These are phyloP conservation scores for Sinocyclocheilus rhinocerous DNA, from an alignment of 2,113 vertebrate species.

Conservation along the genomic window DNA sequence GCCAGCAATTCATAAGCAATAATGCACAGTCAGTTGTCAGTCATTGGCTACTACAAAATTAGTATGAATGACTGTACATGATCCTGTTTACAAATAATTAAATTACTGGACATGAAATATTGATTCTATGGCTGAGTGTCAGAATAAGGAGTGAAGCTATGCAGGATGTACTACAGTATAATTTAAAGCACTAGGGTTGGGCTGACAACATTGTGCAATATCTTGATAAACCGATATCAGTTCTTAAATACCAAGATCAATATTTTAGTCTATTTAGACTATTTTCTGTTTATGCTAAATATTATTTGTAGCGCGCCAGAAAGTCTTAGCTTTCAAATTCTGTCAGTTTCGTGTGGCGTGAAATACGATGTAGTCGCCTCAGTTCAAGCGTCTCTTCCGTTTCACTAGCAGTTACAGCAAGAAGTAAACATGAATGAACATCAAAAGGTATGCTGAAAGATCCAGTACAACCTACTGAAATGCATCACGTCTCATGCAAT, in stretches of 20 bases:
- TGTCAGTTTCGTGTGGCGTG: neutral
- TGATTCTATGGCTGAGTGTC: neutral
- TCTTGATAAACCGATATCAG: too few relatives aligned
- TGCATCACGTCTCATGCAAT: too few relatives aligned
- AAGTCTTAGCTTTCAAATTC: neutral
- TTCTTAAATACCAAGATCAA: neutral
- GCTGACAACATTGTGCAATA: too few relatives aligned
- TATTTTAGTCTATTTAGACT: neutral
- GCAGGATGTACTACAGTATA: too few relatives aligned
- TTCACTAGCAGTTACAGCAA: neutral
- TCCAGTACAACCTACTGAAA: too few relatives aligned
- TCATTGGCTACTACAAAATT: neutral
- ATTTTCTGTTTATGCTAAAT: neutral
- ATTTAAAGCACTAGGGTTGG: too few relatives aligned
- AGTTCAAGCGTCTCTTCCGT: neutral
- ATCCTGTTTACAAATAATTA: neutral
- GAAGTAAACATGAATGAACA: neutral
- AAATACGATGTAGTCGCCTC: neutral
- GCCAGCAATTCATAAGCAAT: neutral
- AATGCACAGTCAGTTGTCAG: neutral
- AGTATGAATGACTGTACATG: neutral
- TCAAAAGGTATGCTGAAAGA: neutral
- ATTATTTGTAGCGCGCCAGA: neutral
- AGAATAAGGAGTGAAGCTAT: neutral
- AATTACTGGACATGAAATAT: neutral